phyloP scores from a whole-genome alignment of 1,140 invertebrate genomes.

The Stegodyphus mimosarum region DNA sequence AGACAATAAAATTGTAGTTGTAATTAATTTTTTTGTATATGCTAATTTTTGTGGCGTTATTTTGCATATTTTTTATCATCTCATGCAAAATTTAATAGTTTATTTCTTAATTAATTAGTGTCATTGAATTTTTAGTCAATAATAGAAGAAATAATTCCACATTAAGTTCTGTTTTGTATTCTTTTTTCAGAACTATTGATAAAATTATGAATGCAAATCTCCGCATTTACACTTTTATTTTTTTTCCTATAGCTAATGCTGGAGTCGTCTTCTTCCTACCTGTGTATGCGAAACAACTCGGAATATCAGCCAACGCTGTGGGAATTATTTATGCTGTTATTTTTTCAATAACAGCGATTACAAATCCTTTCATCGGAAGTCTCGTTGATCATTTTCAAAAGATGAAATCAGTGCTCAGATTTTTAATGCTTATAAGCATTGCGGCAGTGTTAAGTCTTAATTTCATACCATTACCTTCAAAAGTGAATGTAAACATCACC shows the following conservation, averaged over 20 bases:
- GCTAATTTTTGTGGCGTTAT: too few relatives aligned
- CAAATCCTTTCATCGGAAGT: constrained; percentile 66
- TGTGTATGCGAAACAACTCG: constrained; percentile 66
- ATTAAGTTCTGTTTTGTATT: background rate
- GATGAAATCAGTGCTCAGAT: constrained; percentile 63
- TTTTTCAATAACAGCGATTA: constrained; percentile 66
- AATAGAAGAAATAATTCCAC: background rate
- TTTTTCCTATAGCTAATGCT: constrained; percentile 44
- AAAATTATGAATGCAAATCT: background rate
- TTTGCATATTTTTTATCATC: background rate
- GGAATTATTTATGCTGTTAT: constrained; percentile 67
- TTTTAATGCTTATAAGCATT: constrained; percentile 50
- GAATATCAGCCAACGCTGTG: constrained; percentile 64
- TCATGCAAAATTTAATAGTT: background rate
- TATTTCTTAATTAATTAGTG: background rate
- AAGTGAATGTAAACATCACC: background rate
- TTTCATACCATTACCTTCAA: constrained; percentile 1
- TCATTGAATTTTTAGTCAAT: background rate
- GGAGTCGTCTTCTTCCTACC: constrained; percentile 67
- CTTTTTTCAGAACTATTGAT: background rate
- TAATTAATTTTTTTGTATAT: too few relatives aligned
- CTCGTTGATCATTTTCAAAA: constrained; percentile 66
- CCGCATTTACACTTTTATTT: background rate
- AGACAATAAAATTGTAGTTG: too few relatives aligned
- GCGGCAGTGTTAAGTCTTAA: constrained; percentile 32